These are phyloP conservation scores for Chaetura pelagica DNA, from an alignment of 2,113 vertebrate genomes.

Conservation along the genomic window DNA sequence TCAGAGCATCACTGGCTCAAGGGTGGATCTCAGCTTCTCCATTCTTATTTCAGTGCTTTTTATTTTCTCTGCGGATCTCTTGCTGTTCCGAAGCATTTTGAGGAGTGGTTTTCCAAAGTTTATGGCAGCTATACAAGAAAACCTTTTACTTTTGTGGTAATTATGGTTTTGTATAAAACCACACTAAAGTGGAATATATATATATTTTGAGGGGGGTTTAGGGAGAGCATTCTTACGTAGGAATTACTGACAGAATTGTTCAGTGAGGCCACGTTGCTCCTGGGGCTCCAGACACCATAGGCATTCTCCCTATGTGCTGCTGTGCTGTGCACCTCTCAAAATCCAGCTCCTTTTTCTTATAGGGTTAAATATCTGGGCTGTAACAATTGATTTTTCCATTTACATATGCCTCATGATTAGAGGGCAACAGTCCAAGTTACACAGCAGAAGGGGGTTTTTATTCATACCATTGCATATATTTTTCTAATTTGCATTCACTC, in stretches of 20 bases:
- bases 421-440: background rate
- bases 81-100: background rate
- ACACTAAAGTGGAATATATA: background rate
- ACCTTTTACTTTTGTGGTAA: background rate
- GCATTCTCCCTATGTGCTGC: background rate
- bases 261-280: background rate
- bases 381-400: background rate
- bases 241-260: background rate
- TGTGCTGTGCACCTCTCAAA: background rate
- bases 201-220: no score
- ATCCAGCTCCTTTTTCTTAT: background rate
- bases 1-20: background rate
- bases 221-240: background rate
- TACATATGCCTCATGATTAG: background rate
- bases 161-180: background rate
- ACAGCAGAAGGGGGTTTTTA: background rate
- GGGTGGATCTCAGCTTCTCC: background rate
- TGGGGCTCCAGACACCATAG: background rate
- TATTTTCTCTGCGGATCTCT: no score
- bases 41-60: background rate
- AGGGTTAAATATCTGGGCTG: background rate
- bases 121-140: background rate
- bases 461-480: background rate
- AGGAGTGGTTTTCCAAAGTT: background rate
- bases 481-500: background rate